These are phyloP conservation scores for Rousettus madagascariensis DNA, from an alignment of 2,797 vertebrate genomes.

Conservation along the genomic window DNA sequence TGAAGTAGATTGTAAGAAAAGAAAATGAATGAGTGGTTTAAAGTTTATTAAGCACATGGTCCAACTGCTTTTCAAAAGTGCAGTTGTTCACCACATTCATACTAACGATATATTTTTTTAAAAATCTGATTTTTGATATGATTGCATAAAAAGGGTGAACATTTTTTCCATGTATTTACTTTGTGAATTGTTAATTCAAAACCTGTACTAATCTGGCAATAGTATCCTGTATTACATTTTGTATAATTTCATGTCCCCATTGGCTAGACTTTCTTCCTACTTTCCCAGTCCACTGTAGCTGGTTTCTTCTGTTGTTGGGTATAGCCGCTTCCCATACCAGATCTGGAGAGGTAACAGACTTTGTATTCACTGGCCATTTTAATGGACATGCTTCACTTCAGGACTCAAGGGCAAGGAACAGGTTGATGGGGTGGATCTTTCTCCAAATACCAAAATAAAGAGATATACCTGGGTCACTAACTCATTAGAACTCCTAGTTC, in stretches of 20 bases:
- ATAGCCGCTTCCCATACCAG: not conserved
- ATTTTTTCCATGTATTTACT: not conserved
- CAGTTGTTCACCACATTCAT: not conserved
- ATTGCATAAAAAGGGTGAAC: not conserved
- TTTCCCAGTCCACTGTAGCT: not conserved
- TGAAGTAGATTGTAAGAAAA: not conserved
- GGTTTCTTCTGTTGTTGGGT: not conserved
- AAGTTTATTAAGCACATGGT: not conserved
- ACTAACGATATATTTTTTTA: not conserved
- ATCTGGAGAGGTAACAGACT: not conserved
- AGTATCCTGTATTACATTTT: not conserved
- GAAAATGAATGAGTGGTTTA: slow-evolving; percentile 1
- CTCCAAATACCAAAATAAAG: not conserved
- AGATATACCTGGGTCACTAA: not conserved
- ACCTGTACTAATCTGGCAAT: not conserved
- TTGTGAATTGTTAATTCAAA: not conserved
- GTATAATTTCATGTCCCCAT: not conserved
- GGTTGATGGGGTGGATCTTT: not conserved
- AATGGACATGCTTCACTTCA: not conserved
- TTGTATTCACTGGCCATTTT: not conserved
- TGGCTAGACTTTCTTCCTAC: not conserved
- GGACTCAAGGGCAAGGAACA: not conserved
- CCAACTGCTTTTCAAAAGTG: not conserved
- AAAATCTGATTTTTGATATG: not conserved
- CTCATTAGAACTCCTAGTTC: not conserved